Percentiles rank a stretch among this genome's conserved stretches.
Conservation (phyloP, 2,113 vertebrate species). For the Danionella cerebrum region DNA sequence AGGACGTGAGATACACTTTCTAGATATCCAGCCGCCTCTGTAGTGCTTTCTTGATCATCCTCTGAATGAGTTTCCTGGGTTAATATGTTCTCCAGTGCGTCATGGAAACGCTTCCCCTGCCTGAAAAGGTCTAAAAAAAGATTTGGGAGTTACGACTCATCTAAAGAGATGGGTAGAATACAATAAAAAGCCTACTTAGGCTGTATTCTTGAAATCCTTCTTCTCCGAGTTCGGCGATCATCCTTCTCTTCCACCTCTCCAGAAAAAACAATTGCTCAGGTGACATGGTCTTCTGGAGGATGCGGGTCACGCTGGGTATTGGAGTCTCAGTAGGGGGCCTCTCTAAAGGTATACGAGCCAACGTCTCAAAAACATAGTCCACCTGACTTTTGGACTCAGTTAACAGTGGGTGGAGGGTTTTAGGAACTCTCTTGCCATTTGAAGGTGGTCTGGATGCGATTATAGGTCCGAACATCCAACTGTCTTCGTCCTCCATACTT, state of each 20-base stretch:
- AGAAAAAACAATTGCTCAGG: conserved; percentile 75
- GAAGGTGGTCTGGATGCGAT: conserved; percentile 50
- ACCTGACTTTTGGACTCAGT: conserved; percentile 49
- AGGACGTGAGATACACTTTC: conserved; percentile 75
- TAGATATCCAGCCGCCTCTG: conserved; percentile 66
- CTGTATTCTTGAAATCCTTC: conserved; percentile 83
- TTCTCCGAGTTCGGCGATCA: conserved; percentile 80
- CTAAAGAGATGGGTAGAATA: not conserved
- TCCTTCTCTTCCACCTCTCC: conserved; percentile 84
- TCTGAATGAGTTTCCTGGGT: conserved; percentile 39
- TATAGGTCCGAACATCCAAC: conserved; percentile 70
- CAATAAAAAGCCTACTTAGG: conserved; percentile 60
- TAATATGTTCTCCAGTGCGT: conserved; percentile 71
- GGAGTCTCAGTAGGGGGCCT: conserved; percentile 28
- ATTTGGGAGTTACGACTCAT: not conserved
- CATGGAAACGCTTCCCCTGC: conserved; percentile 81
- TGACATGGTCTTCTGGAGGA: conserved; percentile 86
- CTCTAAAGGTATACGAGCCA: conserved; percentile 62
- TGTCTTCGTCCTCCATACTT: conserved; percentile 70
- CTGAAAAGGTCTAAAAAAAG: conserved; percentile 73
- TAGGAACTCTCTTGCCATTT: conserved; percentile 47
- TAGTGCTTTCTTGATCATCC: conserved; percentile 27
- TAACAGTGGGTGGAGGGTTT: conserved; percentile 65
- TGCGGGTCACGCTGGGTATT: conserved; percentile 76
- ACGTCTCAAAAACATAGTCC: conserved; percentile 41